Evolutionary conservation across 2,113 vertebrate species (phyloP).

Genomic region (Nematolebias whitei): DNA sequence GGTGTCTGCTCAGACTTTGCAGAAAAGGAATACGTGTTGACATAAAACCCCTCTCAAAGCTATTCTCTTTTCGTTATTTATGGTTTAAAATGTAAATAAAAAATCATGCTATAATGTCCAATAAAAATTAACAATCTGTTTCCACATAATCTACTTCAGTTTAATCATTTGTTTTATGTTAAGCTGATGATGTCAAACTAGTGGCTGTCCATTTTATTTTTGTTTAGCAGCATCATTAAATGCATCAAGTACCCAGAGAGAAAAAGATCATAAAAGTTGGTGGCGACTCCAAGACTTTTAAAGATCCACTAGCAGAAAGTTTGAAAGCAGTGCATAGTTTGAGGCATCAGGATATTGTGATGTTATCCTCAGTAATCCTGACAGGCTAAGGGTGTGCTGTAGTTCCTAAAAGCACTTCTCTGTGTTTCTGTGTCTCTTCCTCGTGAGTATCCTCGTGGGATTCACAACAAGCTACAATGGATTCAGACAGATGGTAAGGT

Average conservation of each 20-base stretch:
- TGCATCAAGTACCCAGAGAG: background rate
- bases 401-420: slow-evolving; percentile 72
- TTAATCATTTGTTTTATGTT: background rate
- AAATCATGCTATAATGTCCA: too few species aligned
- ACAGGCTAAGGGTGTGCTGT: slow-evolving; percentile 46
- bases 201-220: background rate
- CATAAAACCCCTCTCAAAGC: slow-evolving; percentile 5
- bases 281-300: slow-evolving; percentile 18
- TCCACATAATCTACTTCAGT: background rate
- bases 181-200: background rate
- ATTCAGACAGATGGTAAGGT: slow-evolving; percentile 74
- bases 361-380: slow-evolving; percentile 41
- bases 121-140: background rate
- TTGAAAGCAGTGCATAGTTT: slow-evolving; percentile 47
- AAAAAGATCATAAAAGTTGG: slow-evolving; percentile 5
- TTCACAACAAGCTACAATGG: slow-evolving; percentile 67
- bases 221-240: background rate
- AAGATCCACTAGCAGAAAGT: slow-evolving; percentile 47
- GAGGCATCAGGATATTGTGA: slow-evolving; percentile 26
- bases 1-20: slow-evolving; percentile 38
- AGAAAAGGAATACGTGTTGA: slow-evolving; percentile 29
- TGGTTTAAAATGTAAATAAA: too few species aligned
- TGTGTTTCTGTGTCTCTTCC: slow-evolving; percentile 65
- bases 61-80: background rate
- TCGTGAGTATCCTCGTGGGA: slow-evolving; percentile 58